A percentile compares a stretch with the other conserved stretches of the same genome.
Conservation (phyloP, 2,797 vertebrate genomes). For the Coendou prehensilis region DNA sequence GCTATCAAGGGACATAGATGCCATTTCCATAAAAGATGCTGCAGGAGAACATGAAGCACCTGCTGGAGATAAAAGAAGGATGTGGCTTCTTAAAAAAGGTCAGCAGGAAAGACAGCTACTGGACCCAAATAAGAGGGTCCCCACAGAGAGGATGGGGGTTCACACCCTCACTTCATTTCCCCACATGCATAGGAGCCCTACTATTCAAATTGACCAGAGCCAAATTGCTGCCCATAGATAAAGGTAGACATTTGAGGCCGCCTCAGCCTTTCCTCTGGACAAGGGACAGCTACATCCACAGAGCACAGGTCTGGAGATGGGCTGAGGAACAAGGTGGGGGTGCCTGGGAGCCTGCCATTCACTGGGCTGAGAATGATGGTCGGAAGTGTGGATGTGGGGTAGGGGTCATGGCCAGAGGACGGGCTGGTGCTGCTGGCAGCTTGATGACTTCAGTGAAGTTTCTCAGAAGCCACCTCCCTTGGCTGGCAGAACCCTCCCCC, state of each 20-base stretch:
- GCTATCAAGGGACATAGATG: no score
- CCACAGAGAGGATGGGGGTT: background rate
- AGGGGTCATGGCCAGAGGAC: background rate
- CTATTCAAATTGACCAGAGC: background rate
- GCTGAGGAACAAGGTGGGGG: background rate
- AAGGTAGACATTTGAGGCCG: background rate
- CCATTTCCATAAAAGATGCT: no score
- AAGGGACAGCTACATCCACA: background rate
- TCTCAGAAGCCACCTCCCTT: background rate
- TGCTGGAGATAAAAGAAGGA: no score
- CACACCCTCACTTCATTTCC: background rate
- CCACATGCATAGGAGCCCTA: fast-evolving
- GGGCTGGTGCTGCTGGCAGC: background rate
- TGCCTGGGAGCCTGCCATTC: background rate
- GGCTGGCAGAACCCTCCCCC: background rate
- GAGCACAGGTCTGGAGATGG: background rate
- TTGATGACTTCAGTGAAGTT: background rate
- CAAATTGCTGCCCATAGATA: background rate
- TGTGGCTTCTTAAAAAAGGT: no score
- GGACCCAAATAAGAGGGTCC: background rate
- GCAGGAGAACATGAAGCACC: no score
- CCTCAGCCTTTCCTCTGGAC: background rate
- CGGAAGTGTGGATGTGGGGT: background rate
- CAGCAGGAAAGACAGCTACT: no score
- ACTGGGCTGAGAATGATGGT: background rate